phyloP scores from a whole-genome alignment of 1,140 invertebrate genomes.

The Trinorchestia longiramus region DNA sequence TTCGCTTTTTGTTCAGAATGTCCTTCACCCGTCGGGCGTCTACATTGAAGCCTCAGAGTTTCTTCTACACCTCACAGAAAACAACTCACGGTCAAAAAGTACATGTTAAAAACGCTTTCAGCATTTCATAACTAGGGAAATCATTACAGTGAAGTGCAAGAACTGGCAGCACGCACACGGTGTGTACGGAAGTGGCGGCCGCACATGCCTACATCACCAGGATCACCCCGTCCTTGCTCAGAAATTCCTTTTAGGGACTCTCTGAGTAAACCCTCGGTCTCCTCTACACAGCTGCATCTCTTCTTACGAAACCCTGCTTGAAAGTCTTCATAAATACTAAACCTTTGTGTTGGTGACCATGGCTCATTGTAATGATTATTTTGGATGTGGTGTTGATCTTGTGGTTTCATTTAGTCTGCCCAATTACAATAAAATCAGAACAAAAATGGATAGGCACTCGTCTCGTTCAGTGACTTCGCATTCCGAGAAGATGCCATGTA shows the following conservation, averaged over 20 bases:
- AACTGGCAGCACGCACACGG: not conserved
- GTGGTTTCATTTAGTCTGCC: not conserved
- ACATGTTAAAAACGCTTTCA: not conserved
- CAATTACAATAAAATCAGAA: slow-evolving; percentile 27
- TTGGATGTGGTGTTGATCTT: not conserved
- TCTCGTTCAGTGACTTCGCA: slow-evolving; percentile 42
- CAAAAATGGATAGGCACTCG: slow-evolving; percentile 24
- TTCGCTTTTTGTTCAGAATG: not conserved
- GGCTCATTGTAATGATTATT: not conserved
- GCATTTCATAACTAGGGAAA: not conserved
- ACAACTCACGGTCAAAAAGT: not conserved
- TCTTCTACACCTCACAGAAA: not conserved
- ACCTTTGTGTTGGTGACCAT: not conserved
- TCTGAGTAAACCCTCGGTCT: not conserved
- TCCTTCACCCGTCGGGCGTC: not conserved
- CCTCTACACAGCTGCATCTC: not conserved
- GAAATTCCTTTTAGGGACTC: slow-evolving; percentile 50
- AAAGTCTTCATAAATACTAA: not conserved
- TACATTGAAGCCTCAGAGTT: not conserved
- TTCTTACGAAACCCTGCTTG: slow-evolving; percentile 4
- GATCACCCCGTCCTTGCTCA: slow-evolving; percentile 41
- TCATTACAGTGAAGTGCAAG: not conserved
- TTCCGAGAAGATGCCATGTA: slow-evolving; percentile 30
- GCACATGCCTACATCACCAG: slow-evolving; percentile 25
- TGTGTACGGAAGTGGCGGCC: not conserved